phyloP scores from a whole-genome alignment of 2,113 vertebrate genomes.

The Cryptoleucopteryx plumbea region DNA sequence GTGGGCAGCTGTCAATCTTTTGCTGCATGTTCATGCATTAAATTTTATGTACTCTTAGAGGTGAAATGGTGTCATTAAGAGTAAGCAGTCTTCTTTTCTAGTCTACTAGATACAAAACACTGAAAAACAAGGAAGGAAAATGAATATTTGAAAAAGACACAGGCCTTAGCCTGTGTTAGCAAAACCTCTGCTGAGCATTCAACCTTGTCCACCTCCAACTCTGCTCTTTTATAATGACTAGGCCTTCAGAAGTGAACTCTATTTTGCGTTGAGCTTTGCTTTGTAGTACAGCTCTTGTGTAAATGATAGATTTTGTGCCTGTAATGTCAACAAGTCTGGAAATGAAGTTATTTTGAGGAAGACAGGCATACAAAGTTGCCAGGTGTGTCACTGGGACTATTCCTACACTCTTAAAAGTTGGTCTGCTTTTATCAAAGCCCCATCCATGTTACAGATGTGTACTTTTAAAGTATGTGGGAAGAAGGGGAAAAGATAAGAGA shows the following conservation, averaged over 20 bases:
- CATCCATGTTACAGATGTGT: not conserved
- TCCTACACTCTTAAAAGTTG: not conserved
- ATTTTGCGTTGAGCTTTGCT: not conserved
- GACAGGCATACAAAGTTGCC: not conserved
- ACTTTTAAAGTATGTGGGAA: not conserved
- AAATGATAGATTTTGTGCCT: not conserved
- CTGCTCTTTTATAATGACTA: not conserved
- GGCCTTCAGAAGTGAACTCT: not conserved
- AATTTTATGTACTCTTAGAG: conserved; percentile 20
- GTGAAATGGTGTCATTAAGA: not conserved
- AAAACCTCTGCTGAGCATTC: not conserved
- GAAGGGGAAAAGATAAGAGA: not conserved
- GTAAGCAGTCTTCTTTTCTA: not conserved
- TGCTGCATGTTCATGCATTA: not conserved
- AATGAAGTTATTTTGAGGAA: not conserved
- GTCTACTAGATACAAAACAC: not conserved
- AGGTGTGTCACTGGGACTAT: not conserved
- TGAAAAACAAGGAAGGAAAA: not conserved
- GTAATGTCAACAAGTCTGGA: not conserved
- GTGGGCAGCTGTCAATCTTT: conserved; percentile 19
- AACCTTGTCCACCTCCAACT: not conserved
- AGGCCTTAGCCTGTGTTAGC: not conserved
- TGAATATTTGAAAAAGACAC: not conserved
- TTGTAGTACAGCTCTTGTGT: not conserved
- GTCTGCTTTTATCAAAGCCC: not conserved